Evolutionary conservation across 2,113 vertebrate species (phyloP), one percentile per base, ranked within the genome.

Genomic region (Xiphophorus couchianus): DNA sequence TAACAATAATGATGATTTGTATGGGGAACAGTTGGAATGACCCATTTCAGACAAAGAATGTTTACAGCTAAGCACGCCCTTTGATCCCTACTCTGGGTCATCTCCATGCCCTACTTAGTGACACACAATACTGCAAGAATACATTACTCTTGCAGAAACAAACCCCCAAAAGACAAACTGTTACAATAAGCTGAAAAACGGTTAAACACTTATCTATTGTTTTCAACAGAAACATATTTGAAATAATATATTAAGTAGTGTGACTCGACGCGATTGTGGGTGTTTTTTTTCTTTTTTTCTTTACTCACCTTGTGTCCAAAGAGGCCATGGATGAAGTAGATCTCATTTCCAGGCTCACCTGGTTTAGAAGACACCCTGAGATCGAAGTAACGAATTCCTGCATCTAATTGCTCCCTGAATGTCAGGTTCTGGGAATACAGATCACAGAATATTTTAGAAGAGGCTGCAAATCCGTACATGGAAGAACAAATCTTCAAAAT

Each of bases 321-420:
- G 66, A 99, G 95, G 11, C 97, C 98, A 0, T 99, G 98, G 85
- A 99, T 98, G 89, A 99, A 99, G 80, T 97, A 98, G 72, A 96
- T 96, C 84, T 99, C 98, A 48, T 93, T 93, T 62, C 95, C 95
- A 0, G 81, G 31, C 66, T 98, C 96, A 0, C 96, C 95, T 0
- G 97, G 97, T 90, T 97, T 99, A 35, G 97, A 97, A 62, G 98
- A 98, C 1, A 99, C 97, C n/a, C 97, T 96, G 68, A 99, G 95
- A 86, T 99, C 98, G 62, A 99, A 99, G 90, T 99, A 99, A 61
- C 98, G 97, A 67, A 99, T 99, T 3, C 98, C 98, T 62, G 96
- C 95, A 66, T 99, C 97, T 42, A 99, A 87, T 84, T 99, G 98
- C 85, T 99, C 97, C 51, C 92, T 94, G 88, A 99, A 99, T 1